phyloP scores from a whole-genome alignment of 2,888 invertebrate genomes.

The Dicyrtoma fusca region DNA sequence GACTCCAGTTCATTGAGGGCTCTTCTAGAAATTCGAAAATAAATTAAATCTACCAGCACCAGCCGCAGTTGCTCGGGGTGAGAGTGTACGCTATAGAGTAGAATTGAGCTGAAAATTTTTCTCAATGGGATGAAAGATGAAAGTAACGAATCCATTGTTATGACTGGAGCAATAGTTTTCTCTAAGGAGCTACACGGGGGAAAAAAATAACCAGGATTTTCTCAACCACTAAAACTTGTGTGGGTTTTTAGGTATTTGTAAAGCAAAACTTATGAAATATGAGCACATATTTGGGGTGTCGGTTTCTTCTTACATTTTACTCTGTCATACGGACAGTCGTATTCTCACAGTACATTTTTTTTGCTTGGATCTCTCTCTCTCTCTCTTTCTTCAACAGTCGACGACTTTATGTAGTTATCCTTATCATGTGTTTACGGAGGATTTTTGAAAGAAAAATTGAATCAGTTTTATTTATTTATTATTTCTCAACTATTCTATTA shows the following conservation, averaged over 20 bases:
- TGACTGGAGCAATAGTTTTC: neutral
- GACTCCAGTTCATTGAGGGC: no score
- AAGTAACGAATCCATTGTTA: constrained; percentile 18
- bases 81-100: no score
- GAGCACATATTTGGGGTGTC: neutral
- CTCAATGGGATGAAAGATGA: constrained; percentile 12
- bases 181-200: neutral
- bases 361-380: no score
- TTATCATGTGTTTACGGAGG: no score
- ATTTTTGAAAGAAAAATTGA: no score
- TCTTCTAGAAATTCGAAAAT: constrained; percentile 10
- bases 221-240: neutral
- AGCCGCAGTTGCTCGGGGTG: constrained; percentile 10
- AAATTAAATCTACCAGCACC: constrained; percentile 8
- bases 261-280: constrained; percentile 2
- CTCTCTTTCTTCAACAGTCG: no score
- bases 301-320: neutral
- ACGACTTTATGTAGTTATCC: no score
- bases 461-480: no score
- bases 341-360: no score
- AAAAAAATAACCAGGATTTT: neutral
- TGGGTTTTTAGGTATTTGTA: neutral
- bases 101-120: constrained; percentile 2
- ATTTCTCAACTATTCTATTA: no score
- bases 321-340: no score